A percentile compares a stretch with the other conserved stretches of the same genome.
Evolutionary conservation across 2,888 invertebrate genomes (phyloP).

Genomic region (Leistus spinibarbis): DNA sequence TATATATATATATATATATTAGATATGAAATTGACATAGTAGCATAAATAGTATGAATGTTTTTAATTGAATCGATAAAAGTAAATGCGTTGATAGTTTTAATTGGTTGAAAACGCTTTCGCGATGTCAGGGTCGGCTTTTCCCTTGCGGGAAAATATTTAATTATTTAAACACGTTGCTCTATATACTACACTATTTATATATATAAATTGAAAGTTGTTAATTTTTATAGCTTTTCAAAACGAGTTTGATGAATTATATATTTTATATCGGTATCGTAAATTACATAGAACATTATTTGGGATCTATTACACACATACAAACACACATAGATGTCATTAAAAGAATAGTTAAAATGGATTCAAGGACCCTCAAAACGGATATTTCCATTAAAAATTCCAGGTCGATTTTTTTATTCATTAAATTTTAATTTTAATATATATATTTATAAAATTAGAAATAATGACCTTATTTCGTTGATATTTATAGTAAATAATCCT

Average conservation of each 20-base stretch:
- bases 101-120: not conserved
- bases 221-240: not conserved
- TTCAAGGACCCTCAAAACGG: no score
- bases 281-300: not conserved
- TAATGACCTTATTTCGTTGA: no score
- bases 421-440: no score
- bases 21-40: not conserved
- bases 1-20: not conserved
- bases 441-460: no score
- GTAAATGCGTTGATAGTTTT: not conserved
- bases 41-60: not conserved
- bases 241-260: not conserved
- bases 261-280: not conserved
- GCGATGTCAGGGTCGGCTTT: not conserved
- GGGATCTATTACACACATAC: no score
- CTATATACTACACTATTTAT: not conserved
- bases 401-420: no score
- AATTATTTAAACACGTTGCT: not conserved
- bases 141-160: not conserved
- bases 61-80: not conserved
- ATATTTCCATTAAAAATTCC: no score
- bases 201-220: not conserved
- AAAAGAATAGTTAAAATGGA: no score
- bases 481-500: no score
- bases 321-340: no score